A percentile compares a stretch with the other conserved stretches of the same genome.
phyloP scores from a whole-genome alignment of 30 jellyfish, hydroid and myxozoan genomes.

The Catostylus mosaicus region DNA sequence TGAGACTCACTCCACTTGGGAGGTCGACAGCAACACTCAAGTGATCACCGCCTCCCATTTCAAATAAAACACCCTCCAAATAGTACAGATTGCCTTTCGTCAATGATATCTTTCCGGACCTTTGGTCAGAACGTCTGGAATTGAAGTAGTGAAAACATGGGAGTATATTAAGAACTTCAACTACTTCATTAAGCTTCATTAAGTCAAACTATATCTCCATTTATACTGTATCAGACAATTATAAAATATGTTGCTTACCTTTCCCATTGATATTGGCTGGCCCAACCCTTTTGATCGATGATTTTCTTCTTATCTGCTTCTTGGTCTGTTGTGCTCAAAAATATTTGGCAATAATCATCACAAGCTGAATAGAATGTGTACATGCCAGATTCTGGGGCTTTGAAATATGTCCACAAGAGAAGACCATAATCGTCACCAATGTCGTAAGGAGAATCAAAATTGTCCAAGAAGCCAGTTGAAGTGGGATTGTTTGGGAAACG shows the following conservation, averaged over 20 bases:
- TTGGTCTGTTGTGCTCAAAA: conserved; percentile 49
- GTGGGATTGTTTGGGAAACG: conserved; percentile 88
- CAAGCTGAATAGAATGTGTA: conserved; percentile 76
- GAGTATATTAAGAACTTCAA: too few relatives aligned
- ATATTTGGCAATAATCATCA: conserved; percentile 76
- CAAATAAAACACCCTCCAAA: conserved; percentile 66
- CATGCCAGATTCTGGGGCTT: conserved; percentile 79
- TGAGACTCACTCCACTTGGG: conserved; percentile 66
- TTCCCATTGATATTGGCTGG: conserved; percentile 63
- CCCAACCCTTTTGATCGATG: conserved; percentile 33
- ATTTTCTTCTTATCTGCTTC: conserved; percentile 42
- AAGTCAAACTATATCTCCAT: too few relatives aligned
- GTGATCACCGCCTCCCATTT: conserved; percentile 77
- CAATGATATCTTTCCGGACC: conserved; percentile 49
- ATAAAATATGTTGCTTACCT: conserved; percentile 38
- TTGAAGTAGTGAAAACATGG: not conserved
- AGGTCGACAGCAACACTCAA: conserved; percentile 69
- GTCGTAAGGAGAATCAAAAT: conserved; percentile 70
- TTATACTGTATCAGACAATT: too few relatives aligned
- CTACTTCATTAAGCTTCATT: too few relatives aligned
- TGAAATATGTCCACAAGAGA: conserved; percentile 65
- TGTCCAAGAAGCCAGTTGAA: conserved; percentile 73
- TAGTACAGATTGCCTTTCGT: conserved; percentile 63
- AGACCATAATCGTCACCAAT: conserved; percentile 73
- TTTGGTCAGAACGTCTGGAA: conserved; percentile 59